Conservation (phyloP, 1,140 invertebrate genomes). For the Hestina assimilis region DNA sequence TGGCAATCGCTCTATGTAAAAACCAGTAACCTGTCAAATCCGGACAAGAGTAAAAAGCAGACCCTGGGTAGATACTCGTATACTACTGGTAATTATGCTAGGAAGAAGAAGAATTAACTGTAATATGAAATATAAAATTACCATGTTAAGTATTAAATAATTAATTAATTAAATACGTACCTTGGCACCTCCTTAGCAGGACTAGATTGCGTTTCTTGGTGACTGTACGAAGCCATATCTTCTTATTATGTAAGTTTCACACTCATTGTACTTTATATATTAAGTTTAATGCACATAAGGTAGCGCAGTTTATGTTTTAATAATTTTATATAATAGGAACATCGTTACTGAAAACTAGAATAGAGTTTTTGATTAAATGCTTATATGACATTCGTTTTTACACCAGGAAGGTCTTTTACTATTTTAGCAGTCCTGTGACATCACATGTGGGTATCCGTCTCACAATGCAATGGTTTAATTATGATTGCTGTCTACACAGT, state of each 20-base stretch:
- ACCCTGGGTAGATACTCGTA: too few relatives aligned
- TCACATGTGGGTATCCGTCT: too few relatives aligned
- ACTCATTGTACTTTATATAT: slow-evolving; percentile 42
- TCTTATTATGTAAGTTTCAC: slow-evolving; percentile 35
- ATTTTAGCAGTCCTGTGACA: not conserved
- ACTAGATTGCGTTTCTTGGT: slow-evolving; percentile 73
- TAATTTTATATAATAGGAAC: slow-evolving; percentile 22
- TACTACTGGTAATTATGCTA: too few relatives aligned
- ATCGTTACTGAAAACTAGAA: slow-evolving; percentile 24
- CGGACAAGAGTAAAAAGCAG: too few relatives aligned
- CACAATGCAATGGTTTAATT: too few relatives aligned
- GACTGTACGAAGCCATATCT: slow-evolving; percentile 63
- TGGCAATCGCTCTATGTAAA: too few relatives aligned
- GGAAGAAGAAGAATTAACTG: too few relatives aligned
- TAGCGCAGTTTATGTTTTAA: slow-evolving; percentile 8
- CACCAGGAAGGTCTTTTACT: too few relatives aligned
- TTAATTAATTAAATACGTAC: slow-evolving; percentile 38
- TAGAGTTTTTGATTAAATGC: not conserved
- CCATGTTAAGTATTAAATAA: too few relatives aligned
- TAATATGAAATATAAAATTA: too few relatives aligned
- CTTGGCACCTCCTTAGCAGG: slow-evolving; percentile 68
- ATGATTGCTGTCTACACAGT: too few relatives aligned
- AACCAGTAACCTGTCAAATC: too few relatives aligned
- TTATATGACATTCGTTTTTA: slow-evolving; percentile 17
- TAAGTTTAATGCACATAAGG: slow-evolving; percentile 3